These are phyloP conservation scores for Melanaphis sacchari DNA, from an alignment of 1,140 invertebrate species.

Conservation along the genomic window DNA sequence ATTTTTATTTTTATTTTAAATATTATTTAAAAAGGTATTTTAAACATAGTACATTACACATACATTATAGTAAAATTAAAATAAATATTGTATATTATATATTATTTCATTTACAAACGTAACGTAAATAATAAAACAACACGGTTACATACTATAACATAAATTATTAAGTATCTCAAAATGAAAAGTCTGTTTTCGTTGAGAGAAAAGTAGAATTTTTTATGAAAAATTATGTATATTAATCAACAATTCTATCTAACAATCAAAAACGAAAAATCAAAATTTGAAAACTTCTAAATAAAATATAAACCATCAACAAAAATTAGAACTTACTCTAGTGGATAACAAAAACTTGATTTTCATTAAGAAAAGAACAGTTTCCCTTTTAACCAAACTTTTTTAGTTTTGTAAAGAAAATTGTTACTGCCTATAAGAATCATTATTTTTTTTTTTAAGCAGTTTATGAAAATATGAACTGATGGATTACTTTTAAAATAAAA, in stretches of 20 bases:
- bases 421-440: background rate
- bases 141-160: background rate
- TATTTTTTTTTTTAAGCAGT: background rate
- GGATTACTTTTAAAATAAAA: too few relatives aligned
- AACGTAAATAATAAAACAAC: background rate
- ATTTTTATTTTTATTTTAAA: too few relatives aligned
- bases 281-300: background rate
- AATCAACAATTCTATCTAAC: background rate
- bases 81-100: background rate
- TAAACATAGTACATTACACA: too few relatives aligned
- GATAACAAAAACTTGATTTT: background rate
- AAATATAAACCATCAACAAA: background rate
- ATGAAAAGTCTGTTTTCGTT: background rate
- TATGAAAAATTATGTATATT: background rate
- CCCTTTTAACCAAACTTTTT: background rate
- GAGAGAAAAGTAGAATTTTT: background rate
- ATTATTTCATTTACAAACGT: background rate
- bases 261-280: background rate
- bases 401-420: too few relatives aligned
- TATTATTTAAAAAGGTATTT: too few relatives aligned
- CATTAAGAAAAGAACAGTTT: background rate
- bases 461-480: background rate
- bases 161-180: background rate
- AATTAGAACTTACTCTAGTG: background rate
- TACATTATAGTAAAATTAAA: too few relatives aligned